phyloP scores from a whole-genome alignment of 2,888 invertebrate species.

The Cerceris ruficornis region DNA sequence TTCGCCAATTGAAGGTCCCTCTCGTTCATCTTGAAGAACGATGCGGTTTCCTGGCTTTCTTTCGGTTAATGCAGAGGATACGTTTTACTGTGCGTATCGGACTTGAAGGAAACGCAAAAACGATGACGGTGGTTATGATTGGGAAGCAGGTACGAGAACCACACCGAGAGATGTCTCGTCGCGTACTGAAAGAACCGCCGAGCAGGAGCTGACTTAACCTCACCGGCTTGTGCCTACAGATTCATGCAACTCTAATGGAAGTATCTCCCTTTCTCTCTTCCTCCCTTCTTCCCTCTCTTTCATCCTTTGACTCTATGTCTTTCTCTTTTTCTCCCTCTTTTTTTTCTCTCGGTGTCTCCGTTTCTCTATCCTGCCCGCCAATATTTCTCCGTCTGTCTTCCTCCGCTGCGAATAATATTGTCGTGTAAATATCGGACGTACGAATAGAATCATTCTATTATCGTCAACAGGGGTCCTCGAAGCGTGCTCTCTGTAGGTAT shows the following conservation, averaged over 20 bases:
- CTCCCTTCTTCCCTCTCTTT: slow-evolving; percentile 11
- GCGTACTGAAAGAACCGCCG: slow-evolving; percentile 61
- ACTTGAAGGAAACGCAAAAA: slow-evolving; percentile 13
- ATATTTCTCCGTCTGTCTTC: slow-evolving; percentile 18
- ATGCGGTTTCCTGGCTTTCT: not conserved
- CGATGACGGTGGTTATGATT: not conserved
- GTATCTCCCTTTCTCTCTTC: slow-evolving; percentile 6
- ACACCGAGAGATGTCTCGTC: slow-evolving; percentile 69
- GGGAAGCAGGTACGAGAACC: slow-evolving; percentile 39
- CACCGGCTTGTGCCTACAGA: slow-evolving; percentile 23
- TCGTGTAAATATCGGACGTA: slow-evolving; percentile 51
- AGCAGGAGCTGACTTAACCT: slow-evolving; percentile 46
- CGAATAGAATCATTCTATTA: slow-evolving; percentile 53
- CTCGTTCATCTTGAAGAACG: slow-evolving; percentile 85
- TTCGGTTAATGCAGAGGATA: slow-evolving; percentile 2
- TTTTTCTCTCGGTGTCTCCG: not conserved
- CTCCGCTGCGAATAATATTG: slow-evolving; percentile 44
- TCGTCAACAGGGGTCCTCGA: slow-evolving; percentile 30
- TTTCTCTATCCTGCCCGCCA: slow-evolving; percentile 30
- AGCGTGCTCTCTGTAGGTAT: slow-evolving; percentile 34
- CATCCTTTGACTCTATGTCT: slow-evolving; percentile 8
- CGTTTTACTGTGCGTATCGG: not conserved
- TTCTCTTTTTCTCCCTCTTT: slow-evolving; percentile 17
- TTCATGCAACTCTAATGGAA: slow-evolving; percentile 31
- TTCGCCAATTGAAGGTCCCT: slow-evolving; percentile 88